These are phyloP conservation scores for Oxycera nigricornis DNA, from an alignment of 2,888 invertebrate genomes.

Conservation along the genomic window DNA sequence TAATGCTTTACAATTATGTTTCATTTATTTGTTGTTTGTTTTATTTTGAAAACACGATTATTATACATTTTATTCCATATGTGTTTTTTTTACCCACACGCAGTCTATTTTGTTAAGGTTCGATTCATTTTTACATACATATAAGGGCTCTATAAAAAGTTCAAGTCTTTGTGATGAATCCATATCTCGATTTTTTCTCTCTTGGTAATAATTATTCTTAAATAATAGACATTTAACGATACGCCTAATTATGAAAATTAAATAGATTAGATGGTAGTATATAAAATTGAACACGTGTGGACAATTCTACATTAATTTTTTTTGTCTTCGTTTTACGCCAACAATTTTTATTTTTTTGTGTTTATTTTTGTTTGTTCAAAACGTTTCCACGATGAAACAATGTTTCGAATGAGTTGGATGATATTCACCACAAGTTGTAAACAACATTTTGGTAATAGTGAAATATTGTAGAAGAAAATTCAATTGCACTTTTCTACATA, in stretches of 20 bases:
- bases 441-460: too few species aligned
- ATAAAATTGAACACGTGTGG: constrained; percentile 34
- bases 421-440: too few species aligned
- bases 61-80: neutral
- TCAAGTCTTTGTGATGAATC: constrained; percentile 34
- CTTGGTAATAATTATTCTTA: constrained; percentile 10
- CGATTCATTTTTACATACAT: neutral
- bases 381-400: too few species aligned
- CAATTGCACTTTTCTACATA: too few species aligned
- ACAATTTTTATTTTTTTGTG: neutral
- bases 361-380: too few species aligned
- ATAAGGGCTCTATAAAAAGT: constrained; percentile 20
- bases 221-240: neutral
- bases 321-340: too few species aligned
- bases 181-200: neutral
- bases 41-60: neutral
- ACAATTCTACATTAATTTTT: constrained; percentile 32
- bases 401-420: too few species aligned
- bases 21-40: neutral
- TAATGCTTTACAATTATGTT: neutral
- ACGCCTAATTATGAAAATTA: constrained; percentile 30
- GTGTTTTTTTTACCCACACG: neutral
- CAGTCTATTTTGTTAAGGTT: constrained; percentile 20
- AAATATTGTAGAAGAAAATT: too few species aligned
- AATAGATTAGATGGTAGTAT: constrained; percentile 18